A percentile compares a stretch with the other conserved stretches of the same genome.
Conservation (phyloP, 2,113 vertebrate genomes). For the Podarcis raffonei region DNA sequence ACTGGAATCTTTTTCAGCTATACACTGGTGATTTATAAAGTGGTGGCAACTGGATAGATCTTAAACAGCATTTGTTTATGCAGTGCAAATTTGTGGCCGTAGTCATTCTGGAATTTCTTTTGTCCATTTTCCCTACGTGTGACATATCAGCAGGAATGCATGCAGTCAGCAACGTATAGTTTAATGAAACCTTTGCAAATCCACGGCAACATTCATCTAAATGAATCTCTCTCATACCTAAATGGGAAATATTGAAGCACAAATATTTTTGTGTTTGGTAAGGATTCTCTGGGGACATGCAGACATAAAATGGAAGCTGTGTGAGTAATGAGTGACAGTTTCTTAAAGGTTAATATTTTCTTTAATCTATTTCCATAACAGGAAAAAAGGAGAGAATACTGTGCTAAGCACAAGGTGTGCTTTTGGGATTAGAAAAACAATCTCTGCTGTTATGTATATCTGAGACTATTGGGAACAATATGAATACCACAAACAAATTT, state of each 20-base stretch:
- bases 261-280: slow-evolving; percentile 80
- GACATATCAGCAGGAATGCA: slow-evolving; percentile 47
- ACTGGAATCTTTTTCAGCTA: neutral
- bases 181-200: slow-evolving; percentile 67
- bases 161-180: slow-evolving; percentile 56
- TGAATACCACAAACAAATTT: slow-evolving; percentile 60
- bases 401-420: slow-evolving; percentile 77
- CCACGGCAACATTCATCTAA: slow-evolving; percentile 62
- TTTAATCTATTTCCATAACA: slow-evolving; percentile 83
- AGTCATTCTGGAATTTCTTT: slow-evolving; percentile 44
- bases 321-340: slow-evolving; percentile 83
- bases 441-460: slow-evolving; percentile 76
- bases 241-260: slow-evolving; percentile 75
- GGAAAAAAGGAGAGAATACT: slow-evolving; percentile 70
- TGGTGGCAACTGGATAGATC: neutral
- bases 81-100: slow-evolving; percentile 45
- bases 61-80: slow-evolving; percentile 16
- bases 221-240: slow-evolving; percentile 77
- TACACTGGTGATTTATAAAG: neutral
- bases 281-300: slow-evolving; percentile 72
- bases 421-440: slow-evolving; percentile 84
- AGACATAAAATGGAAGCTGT: slow-evolving; percentile 67
- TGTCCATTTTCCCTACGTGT: slow-evolving; percentile 49
- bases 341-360: slow-evolving; percentile 86
- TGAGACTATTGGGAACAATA: slow-evolving; percentile 72